phyloP scores from a whole-genome alignment of 2,888 invertebrate genomes.

The Agrochola macilenta region DNA sequence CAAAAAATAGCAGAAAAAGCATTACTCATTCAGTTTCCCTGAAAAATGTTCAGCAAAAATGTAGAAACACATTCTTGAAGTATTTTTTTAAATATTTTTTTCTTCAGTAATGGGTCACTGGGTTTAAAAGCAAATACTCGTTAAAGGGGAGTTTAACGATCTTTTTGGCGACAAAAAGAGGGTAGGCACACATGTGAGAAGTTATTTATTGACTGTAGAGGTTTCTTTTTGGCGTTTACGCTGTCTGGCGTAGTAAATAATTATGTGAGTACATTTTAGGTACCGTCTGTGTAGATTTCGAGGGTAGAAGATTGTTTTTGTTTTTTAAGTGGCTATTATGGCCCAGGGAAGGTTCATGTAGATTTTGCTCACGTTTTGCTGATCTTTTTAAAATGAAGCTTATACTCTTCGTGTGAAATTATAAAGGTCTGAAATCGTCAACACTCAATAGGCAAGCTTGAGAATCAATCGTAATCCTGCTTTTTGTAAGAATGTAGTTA shows the following conservation, averaged over 20 bases:
- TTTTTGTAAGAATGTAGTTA: background rate
- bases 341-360: background rate
- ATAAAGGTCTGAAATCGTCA: background rate
- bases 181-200: conserved; percentile 20
- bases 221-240: conserved; percentile 32
- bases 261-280: conserved; percentile 39
- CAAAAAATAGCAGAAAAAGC: conserved; percentile 26
- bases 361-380: background rate
- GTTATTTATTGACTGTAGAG: conserved; percentile 35
- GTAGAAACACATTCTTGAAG: conserved; percentile 18
- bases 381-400: background rate
- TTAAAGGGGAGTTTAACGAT: conserved; percentile 52
- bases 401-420: background rate
- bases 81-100: conserved; percentile 28
- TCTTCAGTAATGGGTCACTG: conserved; percentile 29
- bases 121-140: conserved; percentile 54
- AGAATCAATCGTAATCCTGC: background rate
- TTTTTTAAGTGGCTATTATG: conserved; percentile 1
- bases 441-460: background rate
- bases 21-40: conserved; percentile 38
- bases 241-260: conserved; percentile 25
- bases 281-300: conserved; percentile 15
- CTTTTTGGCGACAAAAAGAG: conserved; percentile 33
- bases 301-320: background rate
- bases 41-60: conserved; percentile 25